Evolutionary conservation across 1,140 invertebrate genomes (phyloP).

Genomic region (Neodiprion fabricii): DNA sequence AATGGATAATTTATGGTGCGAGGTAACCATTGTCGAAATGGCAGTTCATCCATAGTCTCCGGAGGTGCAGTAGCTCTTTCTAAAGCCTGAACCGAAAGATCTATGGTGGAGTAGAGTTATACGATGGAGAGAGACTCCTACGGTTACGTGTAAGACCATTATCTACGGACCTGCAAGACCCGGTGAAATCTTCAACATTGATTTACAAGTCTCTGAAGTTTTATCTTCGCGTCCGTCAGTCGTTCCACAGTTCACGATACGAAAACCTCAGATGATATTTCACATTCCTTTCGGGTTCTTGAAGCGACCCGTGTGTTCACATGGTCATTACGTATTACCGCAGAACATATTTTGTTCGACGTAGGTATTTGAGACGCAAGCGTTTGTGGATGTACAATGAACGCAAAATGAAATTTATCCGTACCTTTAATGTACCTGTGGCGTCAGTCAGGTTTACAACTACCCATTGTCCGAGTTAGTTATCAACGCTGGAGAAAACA

Average conservation of each 20-base stretch:
- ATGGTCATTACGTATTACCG: not conserved
- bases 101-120: not conserved
- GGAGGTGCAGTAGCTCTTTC: not conserved
- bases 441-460: not conserved
- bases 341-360: not conserved
- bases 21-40: not conserved
- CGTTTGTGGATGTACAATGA: too few species aligned
- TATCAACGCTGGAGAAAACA: not conserved
- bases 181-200: slow-evolving; percentile 25
- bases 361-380: not conserved
- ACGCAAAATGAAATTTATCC: too few species aligned
- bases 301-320: not conserved
- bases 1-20: not conserved
- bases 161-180: not conserved
- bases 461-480: not conserved
- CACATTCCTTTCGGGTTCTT: not conserved
- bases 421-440: too few species aligned
- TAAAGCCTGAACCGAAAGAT: not conserved
- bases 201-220: slow-evolving; percentile 45
- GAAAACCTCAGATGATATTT: not conserved
- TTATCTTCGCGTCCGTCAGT: slow-evolving; percentile 47
- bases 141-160: not conserved
- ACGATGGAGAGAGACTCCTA: not conserved
- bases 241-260: slow-evolving; percentile 9
- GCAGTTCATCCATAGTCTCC: not conserved